Conservation (phyloP, 2,113 vertebrate species). For the Manacus vitellinus region DNA sequence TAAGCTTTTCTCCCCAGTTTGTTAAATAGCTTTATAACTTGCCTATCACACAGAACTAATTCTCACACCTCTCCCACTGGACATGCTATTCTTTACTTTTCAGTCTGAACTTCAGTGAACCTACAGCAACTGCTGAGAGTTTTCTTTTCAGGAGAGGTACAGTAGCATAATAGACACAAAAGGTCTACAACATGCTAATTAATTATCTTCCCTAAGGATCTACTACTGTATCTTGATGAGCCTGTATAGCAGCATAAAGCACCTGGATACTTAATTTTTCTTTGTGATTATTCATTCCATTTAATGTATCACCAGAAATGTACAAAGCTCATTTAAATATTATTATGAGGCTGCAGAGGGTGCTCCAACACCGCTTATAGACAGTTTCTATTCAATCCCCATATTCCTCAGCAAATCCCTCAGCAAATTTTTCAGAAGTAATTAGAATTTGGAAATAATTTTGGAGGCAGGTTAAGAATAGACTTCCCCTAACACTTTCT, state of each 20-base stretch:
- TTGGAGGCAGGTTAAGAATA: background rate
- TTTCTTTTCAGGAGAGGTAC: background rate
- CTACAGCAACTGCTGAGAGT: background rate
- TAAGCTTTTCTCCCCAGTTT: background rate
- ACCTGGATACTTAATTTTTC: background rate
- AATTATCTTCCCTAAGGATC: background rate
- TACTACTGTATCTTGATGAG: background rate
- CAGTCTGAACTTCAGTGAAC: background rate
- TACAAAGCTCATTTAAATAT: constrained; percentile 48
- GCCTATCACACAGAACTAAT: background rate
- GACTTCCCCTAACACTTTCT: background rate
- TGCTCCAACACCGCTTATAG: constrained; percentile 1
- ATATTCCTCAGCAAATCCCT: background rate
- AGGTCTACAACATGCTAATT: background rate
- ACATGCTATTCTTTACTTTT: background rate
- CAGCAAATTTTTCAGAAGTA: background rate
- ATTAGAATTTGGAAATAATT: background rate
- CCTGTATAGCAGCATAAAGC: background rate
- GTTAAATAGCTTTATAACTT: background rate
- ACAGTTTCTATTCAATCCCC: background rate
- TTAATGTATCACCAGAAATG: background rate
- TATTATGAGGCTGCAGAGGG: constrained; percentile 48
- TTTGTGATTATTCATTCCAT: background rate
- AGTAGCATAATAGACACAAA: background rate
- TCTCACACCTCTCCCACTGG: background rate